A percentile compares a stretch with the other conserved stretches of the same genome.
Conservation (phyloP, 2,888 invertebrate genomes). For the Drosophila eohydei region DNA sequence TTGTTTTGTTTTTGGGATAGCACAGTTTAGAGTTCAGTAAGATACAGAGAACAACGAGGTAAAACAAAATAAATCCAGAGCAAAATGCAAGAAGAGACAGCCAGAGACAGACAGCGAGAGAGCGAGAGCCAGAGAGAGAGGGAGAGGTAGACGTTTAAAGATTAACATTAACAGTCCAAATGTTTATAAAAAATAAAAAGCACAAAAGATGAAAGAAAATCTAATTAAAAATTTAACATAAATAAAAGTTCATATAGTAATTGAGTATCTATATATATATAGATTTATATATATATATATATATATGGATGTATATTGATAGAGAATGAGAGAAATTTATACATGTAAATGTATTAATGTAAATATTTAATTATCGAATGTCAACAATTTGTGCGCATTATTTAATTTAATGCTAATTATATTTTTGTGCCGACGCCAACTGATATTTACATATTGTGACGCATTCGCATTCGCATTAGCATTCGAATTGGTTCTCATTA, state of each 20-base stretch:
- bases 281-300: neutral
- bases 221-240: neutral
- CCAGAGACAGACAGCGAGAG: neutral
- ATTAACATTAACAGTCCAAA: constrained; percentile 30
- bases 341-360: constrained; percentile 16
- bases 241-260: constrained; percentile 4
- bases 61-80: constrained; percentile 17
- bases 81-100: constrained; percentile 7
- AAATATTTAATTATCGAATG: constrained; percentile 26
- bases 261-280: neutral
- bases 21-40: constrained; percentile 39
- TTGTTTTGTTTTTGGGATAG: constrained; percentile 15
- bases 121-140: neutral
- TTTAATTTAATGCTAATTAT: constrained; percentile 56
- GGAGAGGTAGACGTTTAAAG: constrained; percentile 12
- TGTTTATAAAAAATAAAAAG: neutral
- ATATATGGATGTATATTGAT: neutral
- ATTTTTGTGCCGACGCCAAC: constrained; percentile 30
- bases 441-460: constrained; percentile 41
- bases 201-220: neutral
- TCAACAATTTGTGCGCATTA: constrained; percentile 29
- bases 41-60: constrained; percentile 11
- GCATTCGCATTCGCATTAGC: constrained; percentile 19
- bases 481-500: constrained; percentile 18
- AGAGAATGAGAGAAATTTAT: constrained; percentile 18